These are phyloP conservation scores for Sussaba pulchella DNA, from an alignment of 2,888 invertebrate species.

Conservation along the genomic window DNA sequence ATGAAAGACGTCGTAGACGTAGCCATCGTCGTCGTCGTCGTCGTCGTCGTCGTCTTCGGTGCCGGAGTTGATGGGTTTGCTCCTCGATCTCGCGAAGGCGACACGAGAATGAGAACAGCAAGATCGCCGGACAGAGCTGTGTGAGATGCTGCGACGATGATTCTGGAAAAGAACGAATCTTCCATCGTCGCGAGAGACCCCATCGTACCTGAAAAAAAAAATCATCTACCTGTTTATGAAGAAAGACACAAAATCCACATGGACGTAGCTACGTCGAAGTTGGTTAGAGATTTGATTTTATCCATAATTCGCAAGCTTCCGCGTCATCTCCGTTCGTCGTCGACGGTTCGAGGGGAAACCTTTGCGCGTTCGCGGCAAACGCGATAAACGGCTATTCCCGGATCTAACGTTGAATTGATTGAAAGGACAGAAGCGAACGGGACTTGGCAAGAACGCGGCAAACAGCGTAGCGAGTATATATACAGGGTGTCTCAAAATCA, in stretches of 20 bases:
- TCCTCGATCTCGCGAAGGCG: conserved; percentile 74
- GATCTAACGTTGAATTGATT: conserved; percentile 54
- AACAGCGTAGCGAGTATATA: conserved; percentile 13
- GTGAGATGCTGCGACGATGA: conserved; percentile 91
- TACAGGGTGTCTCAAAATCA: no score
- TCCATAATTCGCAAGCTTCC: conserved; percentile 7
- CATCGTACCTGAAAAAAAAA: conserved; percentile 71
- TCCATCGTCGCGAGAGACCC: conserved; percentile 73
- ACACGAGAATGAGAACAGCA: conserved; percentile 88
- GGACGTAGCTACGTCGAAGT: neutral
- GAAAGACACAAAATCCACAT: conserved; percentile 7
- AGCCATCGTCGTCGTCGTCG: conserved; percentile 79
- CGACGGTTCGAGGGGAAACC: neutral
- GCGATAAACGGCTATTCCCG: conserved; percentile 53
- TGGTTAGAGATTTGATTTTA: conserved; percentile 1
- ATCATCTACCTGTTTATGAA: conserved; percentile 9
- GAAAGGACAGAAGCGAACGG: conserved; percentile 22
- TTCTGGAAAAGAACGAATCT: conserved; percentile 81
- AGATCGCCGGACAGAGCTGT: conserved; percentile 93
- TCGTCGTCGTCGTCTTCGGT: conserved; percentile 78
- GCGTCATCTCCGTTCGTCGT: conserved; percentile 4
- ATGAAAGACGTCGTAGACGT: conserved; percentile 77
- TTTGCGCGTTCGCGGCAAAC: conserved; percentile 22
- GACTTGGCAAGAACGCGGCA: conserved; percentile 1
- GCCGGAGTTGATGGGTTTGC: conserved; percentile 80